Base-by-base conservation (phyloP, 2,113 vertebrate genomes). In the Saccopteryx bilineata region DNA sequence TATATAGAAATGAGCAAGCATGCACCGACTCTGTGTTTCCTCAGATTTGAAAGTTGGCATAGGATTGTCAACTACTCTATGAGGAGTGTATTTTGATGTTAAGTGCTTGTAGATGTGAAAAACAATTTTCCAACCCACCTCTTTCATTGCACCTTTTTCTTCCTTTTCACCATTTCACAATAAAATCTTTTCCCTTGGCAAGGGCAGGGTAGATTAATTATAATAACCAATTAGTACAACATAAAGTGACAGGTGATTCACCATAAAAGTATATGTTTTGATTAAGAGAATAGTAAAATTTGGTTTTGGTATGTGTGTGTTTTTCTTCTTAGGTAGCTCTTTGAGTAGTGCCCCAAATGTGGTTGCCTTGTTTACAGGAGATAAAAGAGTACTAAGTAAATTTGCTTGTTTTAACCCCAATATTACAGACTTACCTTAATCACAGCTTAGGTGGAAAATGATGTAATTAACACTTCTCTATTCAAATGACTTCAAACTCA, bases 361-460 rank as follows among this genome's bases (percentile, higher is more conserved):
- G 52, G 5, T 31, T 90, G 48, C 56, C 23, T 87, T 94, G 10
- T 78, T 89, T 87, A 65, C 18, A 90, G 10, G 7, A 87, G n/a
- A 72, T 56, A 68, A 81, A 87, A 66, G 10, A 50, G 11, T 33
- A 84, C 60, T 84, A 79, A 87, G 15, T 93, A 76, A 87, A 88
- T 33, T 52, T 93, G 63, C 54, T 26, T 61, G 68, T 94, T 85
- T 76, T n/a, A 66, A 93, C 52, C 48, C 18, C 50, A 31, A 60
- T 87, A 85, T 96, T 82, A 79, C 80, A 74, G 84, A 79, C 76
- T 96, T 66, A 52, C 5, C 76, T 92, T 90, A 56, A 76, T 90
- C 88, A 92, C 72, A 79, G 84, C 85, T 85, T 95, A 92, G 74
- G 90, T 95, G 78, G 78, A 92, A 97, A 97, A 90, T 87, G 92